Conservation (phyloP, 2,797 vertebrate species). For the Euphonia xanthogaster region DNA sequence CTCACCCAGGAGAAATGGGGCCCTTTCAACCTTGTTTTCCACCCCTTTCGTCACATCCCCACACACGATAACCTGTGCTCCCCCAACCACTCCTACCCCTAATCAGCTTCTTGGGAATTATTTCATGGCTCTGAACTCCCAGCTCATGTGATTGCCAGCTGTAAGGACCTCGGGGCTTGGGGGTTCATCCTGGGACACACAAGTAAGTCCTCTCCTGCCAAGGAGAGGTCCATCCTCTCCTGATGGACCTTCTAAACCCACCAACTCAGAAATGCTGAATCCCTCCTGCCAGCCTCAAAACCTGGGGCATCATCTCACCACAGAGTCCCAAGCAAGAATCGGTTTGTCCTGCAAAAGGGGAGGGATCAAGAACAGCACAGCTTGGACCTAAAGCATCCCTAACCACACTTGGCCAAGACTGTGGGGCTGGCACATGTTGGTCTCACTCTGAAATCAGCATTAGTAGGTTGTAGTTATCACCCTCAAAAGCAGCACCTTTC, state of each 20-base stretch:
- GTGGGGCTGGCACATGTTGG: background rate
- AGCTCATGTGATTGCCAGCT: background rate
- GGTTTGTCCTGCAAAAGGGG: background rate
- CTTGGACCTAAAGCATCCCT: background rate
- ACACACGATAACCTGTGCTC: background rate
- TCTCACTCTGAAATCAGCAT: background rate
- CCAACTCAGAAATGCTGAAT: background rate
- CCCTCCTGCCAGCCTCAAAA: background rate
- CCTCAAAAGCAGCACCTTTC: background rate
- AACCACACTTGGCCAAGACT: fast-evolving
- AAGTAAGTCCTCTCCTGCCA: background rate
- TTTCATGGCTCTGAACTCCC: background rate
- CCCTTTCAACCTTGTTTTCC: constrained; percentile 35
- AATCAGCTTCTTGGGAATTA: constrained; percentile 18
- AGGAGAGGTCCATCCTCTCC: background rate
- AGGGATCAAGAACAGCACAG: background rate
- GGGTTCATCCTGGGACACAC: background rate
- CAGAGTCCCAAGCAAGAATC: background rate
- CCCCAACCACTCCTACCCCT: constrained; percentile 5
- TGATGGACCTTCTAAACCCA: background rate
- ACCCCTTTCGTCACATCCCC: background rate
- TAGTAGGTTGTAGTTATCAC: background rate
- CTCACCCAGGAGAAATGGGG: background rate
- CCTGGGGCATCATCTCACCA: background rate
- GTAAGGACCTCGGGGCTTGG: background rate